Conservation (phyloP, 2,113 vertebrate species). For the Prinia subflava region DNA sequence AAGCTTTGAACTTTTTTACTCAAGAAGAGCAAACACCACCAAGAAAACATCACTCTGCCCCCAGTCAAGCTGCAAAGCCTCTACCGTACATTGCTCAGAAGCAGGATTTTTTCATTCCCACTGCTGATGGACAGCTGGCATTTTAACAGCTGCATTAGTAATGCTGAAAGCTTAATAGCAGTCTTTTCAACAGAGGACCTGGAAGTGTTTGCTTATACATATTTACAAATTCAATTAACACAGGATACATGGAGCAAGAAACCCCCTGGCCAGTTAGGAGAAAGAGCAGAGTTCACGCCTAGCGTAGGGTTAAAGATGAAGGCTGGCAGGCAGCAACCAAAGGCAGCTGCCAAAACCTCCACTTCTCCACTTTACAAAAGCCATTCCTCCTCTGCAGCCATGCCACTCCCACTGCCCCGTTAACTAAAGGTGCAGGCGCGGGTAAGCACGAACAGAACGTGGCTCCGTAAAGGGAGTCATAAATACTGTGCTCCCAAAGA, state of each 20-base stretch:
- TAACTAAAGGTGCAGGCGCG: accelerated
- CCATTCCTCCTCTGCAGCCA: background rate
- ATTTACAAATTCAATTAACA: background rate
- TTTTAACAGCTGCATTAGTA: background rate
- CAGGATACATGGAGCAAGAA: accelerated
- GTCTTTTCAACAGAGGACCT: background rate
- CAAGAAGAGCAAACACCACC: background rate
- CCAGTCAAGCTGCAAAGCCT: accelerated
- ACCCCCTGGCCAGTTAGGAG: background rate
- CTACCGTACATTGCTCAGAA: background rate
- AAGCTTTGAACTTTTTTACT: background rate
- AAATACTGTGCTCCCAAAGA: background rate
- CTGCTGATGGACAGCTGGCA: background rate
- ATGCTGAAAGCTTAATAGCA: background rate
- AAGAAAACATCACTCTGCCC: accelerated
- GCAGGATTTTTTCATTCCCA: background rate
- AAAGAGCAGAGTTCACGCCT: background rate
- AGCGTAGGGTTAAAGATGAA: background rate
- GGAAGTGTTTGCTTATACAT: accelerated
- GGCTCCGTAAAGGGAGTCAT: background rate
- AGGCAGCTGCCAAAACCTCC: background rate
- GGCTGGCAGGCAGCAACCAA: background rate
- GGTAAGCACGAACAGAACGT: background rate
- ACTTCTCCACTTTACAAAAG: background rate
- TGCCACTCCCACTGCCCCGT: background rate